These are phyloP conservation scores for Ceyx margarethae DNA, from an alignment of 2,113 vertebrate genomes.

Conservation along the genomic window DNA sequence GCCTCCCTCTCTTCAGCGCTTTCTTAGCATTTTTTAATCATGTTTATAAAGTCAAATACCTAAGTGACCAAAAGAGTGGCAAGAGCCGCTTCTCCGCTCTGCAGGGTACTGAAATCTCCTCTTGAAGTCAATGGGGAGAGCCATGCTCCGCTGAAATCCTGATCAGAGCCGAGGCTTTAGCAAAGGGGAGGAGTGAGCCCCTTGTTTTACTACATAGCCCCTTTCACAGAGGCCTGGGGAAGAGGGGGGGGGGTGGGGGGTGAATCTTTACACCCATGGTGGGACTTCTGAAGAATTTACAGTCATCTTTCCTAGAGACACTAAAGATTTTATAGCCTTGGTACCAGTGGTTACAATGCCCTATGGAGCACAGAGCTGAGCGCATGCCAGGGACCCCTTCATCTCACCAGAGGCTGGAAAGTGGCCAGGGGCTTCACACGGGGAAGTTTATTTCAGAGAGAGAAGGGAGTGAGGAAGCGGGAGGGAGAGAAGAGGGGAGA, in stretches of 20 bases:
- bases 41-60: conserved; percentile 62
- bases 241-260: conserved; percentile 24
- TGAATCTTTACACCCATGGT: conserved; percentile 72
- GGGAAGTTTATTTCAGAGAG: conserved; percentile 54
- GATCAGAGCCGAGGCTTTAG: conserved; percentile 33
- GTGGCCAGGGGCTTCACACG: conserved; percentile 49
- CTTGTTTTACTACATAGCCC: conserved; percentile 62
- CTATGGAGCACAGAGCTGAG: conserved; percentile 64
- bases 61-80: conserved; percentile 16
- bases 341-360: conserved; percentile 74
- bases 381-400: conserved; percentile 56
- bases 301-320: conserved; percentile 73
- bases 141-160: conserved; percentile 13
- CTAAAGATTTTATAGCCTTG: conserved; percentile 75
- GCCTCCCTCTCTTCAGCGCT: conserved; percentile 10
- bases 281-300: conserved; percentile 79
- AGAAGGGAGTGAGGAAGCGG: conserved; percentile 24
- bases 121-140: conserved; percentile 46
- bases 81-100: background rate
- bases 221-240: conserved; percentile 59
- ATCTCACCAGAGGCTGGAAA: conserved; percentile 60
- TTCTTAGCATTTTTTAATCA: conserved; percentile 53
- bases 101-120: conserved; percentile 5
- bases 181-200: conserved; percentile 51
- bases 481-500: conserved; percentile 45